Percentiles rank a stretch among this genome's conserved stretches.
phyloP scores from a whole-genome alignment of 2,797 vertebrate genomes.

The Eremophila alpestris region DNA sequence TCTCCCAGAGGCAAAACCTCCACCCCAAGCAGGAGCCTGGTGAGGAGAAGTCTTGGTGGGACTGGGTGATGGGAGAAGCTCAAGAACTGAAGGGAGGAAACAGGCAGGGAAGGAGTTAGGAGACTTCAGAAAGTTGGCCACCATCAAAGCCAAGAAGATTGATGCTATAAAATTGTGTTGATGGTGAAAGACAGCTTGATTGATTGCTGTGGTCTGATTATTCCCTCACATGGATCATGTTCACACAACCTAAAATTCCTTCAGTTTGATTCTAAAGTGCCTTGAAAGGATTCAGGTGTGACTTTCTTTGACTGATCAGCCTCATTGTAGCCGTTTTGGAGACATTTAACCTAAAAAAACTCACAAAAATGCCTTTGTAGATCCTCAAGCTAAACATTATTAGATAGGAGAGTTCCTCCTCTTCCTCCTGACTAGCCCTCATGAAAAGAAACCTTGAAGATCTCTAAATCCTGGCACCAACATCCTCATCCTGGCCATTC shows the following conservation, averaged over 20 bases:
- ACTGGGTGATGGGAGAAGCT: not conserved
- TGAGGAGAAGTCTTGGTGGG: not conserved
- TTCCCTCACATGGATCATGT: not conserved
- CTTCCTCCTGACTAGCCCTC: not conserved
- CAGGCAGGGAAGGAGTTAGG: not conserved
- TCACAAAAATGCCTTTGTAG: not conserved
- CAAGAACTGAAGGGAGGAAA: not conserved
- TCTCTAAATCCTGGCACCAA: not conserved
- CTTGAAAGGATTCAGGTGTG: not conserved
- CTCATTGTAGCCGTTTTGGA: not conserved
- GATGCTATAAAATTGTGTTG: not conserved
- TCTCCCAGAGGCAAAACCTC: not conserved
- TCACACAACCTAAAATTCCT: not conserved
- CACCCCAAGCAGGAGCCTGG: not conserved
- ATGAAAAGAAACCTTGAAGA: not conserved
- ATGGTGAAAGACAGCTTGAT: not conserved
- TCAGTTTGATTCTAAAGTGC: not conserved
- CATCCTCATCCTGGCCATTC: not conserved
- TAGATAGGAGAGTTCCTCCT: not conserved
- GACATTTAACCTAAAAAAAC: not conserved
- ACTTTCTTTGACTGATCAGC: not conserved
- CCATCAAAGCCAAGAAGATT: not conserved
- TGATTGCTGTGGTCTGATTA: not conserved
- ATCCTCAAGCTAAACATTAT: not conserved
- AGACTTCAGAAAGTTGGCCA: not conserved